These are phyloP conservation scores for Delichon dasypus DNA, from an alignment of 2,797 vertebrate species.

Conservation along the genomic window DNA sequence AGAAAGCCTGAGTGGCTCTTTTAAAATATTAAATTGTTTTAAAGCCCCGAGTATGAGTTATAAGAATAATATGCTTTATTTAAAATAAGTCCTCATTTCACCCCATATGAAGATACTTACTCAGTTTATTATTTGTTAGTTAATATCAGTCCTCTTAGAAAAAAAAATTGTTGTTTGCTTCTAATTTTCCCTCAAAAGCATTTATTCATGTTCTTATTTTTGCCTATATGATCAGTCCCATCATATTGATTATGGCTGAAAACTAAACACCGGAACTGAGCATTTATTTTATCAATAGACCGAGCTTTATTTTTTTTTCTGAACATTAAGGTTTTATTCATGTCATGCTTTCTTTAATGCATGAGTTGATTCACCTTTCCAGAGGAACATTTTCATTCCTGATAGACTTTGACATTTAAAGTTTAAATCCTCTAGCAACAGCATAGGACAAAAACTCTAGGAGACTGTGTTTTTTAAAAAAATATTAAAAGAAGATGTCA, in stretches of 20 bases:
- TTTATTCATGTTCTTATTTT: background rate
- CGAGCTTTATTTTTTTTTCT: background rate
- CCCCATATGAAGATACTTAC: background rate
- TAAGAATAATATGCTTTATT: background rate
- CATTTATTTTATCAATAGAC: background rate
- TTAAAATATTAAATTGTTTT: background rate
- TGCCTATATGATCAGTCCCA: background rate
- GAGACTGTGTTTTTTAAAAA: background rate
- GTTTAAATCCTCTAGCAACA: background rate
- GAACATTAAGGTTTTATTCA: background rate
- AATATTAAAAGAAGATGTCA: constrained; percentile 26
- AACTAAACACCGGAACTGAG: background rate
- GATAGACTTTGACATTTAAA: constrained; percentile 44
- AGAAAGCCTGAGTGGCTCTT: background rate
- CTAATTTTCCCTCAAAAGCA: background rate
- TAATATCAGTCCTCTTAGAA: background rate
- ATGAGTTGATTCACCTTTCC: constrained; percentile 32
- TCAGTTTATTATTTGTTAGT: background rate
- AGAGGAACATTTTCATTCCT: constrained; percentile 23
- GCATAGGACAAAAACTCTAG: constrained; percentile 6
- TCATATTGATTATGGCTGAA: background rate
- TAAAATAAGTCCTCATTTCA: background rate
- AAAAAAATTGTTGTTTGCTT: background rate
- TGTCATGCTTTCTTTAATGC: constrained; percentile 12
- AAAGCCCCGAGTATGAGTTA: background rate